Base-by-base conservation (phyloP, 1,140 invertebrate species). In the Zophobas atratus region DNA sequence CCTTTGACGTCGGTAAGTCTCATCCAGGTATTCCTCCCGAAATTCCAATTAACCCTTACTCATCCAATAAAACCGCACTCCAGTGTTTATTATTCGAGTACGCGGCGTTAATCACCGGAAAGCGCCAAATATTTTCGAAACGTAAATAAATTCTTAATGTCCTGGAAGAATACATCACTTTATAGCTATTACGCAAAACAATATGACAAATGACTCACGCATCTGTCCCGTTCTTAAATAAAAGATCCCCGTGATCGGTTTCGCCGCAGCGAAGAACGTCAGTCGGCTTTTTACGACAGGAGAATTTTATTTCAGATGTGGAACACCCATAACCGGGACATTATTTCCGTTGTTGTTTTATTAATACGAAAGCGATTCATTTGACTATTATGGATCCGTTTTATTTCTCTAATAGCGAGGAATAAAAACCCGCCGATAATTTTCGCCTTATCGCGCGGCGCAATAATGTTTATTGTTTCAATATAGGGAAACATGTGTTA, bases 181-280 rank as follows among this genome's bases (percentile, higher is more conserved):
- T 46, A 46, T 46, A 4, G 43, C 43, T 46, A 3, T 46, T 46
- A 46, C 43, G 43, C 43, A 46, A 46, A 46, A 46, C 43, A 46
- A 46, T 46, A 46, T 46, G 56, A 60, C 56, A 60, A 60, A 60
- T n/a, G 56, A 60, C 6, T 39, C 56, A 38, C 33, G 36, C 56
- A 60, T 60, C 56, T 60, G 56, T 46, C 43, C 8, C 43, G 43
- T 3, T 46, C 43, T 8, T 46, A 46, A 46, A 46, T 4, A 46
- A 4, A 46, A 46, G 3, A 46, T 46, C 56, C 34, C 36, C 35
- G 8, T 35, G 55, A 60, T 34, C 33, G 36, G 6, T 8, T 55
- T 55, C 35, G 33, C 53, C 32, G 43, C 3, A 46, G 8, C 43
- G 8, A 46, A 5, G 1, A 55, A 55, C 53, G 53, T 55, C 33